Evolutionary conservation across 2,888 invertebrate species (phyloP).

Genomic region (Ormia ochracea): DNA sequence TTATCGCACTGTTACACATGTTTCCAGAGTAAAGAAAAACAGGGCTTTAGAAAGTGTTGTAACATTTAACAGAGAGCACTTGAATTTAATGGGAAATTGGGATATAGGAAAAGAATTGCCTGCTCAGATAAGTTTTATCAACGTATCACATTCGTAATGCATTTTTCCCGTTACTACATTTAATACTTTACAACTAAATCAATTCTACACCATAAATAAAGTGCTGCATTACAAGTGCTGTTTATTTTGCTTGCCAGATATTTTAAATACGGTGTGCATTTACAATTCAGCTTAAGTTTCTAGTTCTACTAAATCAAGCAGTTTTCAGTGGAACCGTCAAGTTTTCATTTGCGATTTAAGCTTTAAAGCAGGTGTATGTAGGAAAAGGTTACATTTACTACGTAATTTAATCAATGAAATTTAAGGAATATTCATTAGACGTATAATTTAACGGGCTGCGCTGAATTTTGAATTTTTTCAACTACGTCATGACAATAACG

Average conservation of each 20-base stretch:
- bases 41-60: not conserved
- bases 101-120: not conserved
- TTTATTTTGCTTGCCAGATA: constrained; percentile 10
- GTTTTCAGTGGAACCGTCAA: too few relatives aligned
- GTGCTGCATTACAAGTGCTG: constrained; percentile 39
- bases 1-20: constrained; percentile 44
- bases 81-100: not conserved
- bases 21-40: not conserved
- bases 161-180: constrained; percentile 10
- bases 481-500: too few relatives aligned
- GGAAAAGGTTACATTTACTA: too few relatives aligned
- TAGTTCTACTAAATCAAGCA: too few relatives aligned
- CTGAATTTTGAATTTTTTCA: too few relatives aligned
- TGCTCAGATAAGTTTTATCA: not conserved
- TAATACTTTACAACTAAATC: constrained; percentile 41
- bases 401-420: too few relatives aligned
- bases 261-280: constrained; percentile 15
- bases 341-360: too few relatives aligned
- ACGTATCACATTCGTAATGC: not conserved
- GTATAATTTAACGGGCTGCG: too few relatives aligned
- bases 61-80: not conserved
- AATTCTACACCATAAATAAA: not conserved
- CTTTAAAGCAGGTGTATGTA: too few relatives aligned
- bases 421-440: too few relatives aligned
- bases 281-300: constrained; percentile 29